phyloP scores from a whole-genome alignment of 2,113 vertebrate species.

The Picathartes gymnocephalus region DNA sequence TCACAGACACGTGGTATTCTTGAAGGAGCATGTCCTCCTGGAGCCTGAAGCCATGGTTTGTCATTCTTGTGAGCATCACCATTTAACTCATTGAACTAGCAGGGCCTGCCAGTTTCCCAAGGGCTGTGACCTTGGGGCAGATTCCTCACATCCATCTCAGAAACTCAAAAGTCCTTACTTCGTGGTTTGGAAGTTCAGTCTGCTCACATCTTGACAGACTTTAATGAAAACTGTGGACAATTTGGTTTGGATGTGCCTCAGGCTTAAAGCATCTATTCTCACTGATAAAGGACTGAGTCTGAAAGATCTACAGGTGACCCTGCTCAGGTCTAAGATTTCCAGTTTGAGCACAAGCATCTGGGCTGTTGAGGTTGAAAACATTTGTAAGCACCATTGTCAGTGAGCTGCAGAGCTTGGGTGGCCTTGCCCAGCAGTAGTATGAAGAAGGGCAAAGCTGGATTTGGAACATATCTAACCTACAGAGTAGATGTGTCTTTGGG shows the following conservation, averaged over 20 bases:
- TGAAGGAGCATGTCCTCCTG: background rate
- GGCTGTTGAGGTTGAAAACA: rapidly evolving
- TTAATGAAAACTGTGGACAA: background rate
- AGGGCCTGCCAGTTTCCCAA: background rate
- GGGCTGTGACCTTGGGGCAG: background rate
- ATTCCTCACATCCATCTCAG: background rate
- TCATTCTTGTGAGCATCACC: background rate
- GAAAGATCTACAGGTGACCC: background rate
- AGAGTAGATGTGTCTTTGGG: background rate
- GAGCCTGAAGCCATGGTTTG: background rate
- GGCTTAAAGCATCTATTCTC: background rate
- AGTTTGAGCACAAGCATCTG: background rate
- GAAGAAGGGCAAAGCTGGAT: background rate
- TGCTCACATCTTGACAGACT: background rate
- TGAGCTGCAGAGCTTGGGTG: background rate
- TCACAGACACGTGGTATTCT: background rate
- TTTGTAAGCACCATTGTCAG: background rate
- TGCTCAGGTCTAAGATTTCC: background rate
- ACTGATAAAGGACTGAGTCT: background rate
- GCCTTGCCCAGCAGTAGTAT: background rate
- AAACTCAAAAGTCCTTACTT: background rate
- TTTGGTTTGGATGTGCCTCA: background rate
- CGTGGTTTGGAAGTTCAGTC: background rate
- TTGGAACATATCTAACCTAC: background rate
- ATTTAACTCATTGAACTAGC: background rate